Evolutionary conservation across 2,888 invertebrate species (phyloP).

Genomic region (Tanaodytes sp.): DNA sequence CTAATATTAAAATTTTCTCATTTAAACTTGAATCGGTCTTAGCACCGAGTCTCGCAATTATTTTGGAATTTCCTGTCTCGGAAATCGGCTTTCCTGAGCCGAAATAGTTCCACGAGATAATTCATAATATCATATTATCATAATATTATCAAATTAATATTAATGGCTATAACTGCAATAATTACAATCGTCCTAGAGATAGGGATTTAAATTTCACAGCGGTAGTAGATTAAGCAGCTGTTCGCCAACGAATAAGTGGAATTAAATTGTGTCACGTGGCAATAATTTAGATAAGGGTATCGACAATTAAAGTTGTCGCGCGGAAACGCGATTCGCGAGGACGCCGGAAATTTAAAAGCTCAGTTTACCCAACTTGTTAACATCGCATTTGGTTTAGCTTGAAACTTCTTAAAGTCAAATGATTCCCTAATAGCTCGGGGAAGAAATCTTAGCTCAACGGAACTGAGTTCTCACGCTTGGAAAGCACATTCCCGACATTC

Average conservation of each 20-base stretch:
- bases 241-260: slow-evolving; percentile 1
- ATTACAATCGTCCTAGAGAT: too few relatives aligned
- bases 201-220: too few relatives aligned
- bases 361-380: slow-evolving; percentile 37
- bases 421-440: slow-evolving; percentile 70
- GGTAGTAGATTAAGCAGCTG: neutral
- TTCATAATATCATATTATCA: too few relatives aligned
- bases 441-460: slow-evolving; percentile 62
- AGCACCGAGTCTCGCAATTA: too few relatives aligned
- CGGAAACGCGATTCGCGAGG: slow-evolving; percentile 8
- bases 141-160: too few relatives aligned
- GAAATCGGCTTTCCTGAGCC: too few relatives aligned
- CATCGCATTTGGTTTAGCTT: slow-evolving; percentile 29
- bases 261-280: slow-evolving; percentile 16
- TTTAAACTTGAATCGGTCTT: too few relatives aligned
- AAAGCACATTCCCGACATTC: slow-evolving; percentile 56
- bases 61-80: too few relatives aligned
- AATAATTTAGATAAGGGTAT: slow-evolving; percentile 36
- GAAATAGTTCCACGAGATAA: too few relatives aligned
- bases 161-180: too few relatives aligned
- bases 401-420: slow-evolving; percentile 65
- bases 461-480: slow-evolving; percentile 64
- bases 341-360: slow-evolving; percentile 45
- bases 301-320: slow-evolving; percentile 28
- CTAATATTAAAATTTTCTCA: too few relatives aligned